Conservation (phyloP, 2,797 vertebrate species). For the Artibeus lituratus region DNA sequence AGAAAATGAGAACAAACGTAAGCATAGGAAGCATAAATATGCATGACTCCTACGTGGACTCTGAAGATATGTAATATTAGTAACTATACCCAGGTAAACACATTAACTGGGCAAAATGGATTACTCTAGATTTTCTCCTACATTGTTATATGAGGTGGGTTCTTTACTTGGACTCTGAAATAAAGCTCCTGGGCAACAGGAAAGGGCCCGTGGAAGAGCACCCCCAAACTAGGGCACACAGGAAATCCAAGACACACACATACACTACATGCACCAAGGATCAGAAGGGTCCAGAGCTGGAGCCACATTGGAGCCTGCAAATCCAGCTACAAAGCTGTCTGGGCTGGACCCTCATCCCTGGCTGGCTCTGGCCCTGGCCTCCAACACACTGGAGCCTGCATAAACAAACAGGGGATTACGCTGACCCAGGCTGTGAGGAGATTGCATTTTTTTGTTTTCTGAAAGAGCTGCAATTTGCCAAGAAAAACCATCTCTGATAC, state of each 20-base stretch:
- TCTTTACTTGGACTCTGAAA: constrained; percentile 13
- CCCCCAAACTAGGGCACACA: neutral
- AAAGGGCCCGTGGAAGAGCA: neutral
- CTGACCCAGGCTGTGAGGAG: constrained; percentile 67
- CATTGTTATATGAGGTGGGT: neutral
- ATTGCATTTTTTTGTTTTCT: constrained; percentile 69
- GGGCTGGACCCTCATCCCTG: constrained; percentile 15
- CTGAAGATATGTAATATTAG: neutral
- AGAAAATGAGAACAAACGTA: neutral
- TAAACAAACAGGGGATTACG: constrained; percentile 63
- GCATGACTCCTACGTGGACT: neutral
- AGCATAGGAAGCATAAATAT: neutral
- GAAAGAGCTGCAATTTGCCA: constrained; percentile 67
- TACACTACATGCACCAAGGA: neutral
- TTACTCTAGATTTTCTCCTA: constrained; percentile 23
- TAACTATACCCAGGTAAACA: neutral
- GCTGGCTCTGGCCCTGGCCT: constrained; percentile 53
- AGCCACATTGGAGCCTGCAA: neutral
- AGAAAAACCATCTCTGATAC: constrained; percentile 74
- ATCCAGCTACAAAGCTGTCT: constrained; percentile 6
- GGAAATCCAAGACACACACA: neutral
- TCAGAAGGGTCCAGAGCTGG: neutral
- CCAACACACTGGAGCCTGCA: constrained; percentile 55
- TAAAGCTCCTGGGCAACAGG: neutral
- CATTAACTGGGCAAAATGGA: neutral